Conservation (phyloP, 2,888 invertebrate genomes). For the Spatulosminthurus flaviceps region DNA sequence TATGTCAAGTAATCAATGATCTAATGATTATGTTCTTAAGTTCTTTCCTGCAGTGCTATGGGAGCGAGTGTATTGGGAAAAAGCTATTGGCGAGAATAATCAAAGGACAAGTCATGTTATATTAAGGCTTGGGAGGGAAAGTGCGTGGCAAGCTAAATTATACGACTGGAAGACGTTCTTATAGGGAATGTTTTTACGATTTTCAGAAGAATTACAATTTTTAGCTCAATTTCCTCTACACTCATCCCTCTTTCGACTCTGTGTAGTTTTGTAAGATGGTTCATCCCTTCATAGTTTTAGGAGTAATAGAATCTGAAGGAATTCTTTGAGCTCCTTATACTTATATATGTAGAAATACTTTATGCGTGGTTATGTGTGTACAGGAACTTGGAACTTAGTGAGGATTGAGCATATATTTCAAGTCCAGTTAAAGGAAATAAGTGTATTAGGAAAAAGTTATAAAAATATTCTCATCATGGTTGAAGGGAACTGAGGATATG, state of each 20-base stretch:
- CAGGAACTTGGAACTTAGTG: no score
- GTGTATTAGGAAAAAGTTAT: conserved; percentile 10
- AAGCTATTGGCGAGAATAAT: no score
- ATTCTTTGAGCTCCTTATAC: no score
- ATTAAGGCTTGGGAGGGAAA: no score
- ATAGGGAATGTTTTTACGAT: conserved; percentile 2
- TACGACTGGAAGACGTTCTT: neutral
- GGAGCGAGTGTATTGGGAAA: no score
- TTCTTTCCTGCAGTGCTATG: no score
- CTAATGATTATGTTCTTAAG: no score
- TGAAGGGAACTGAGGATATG: neutral
- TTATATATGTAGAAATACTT: no score
- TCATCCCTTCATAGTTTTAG: neutral
- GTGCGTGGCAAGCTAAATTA: neutral
- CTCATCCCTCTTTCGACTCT: neutral
- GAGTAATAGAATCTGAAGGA: no score
- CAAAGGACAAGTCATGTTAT: no score
- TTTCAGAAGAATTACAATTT: conserved; percentile 1
- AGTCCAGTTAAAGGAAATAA: neutral
- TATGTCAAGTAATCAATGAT: no score
- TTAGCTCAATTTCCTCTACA: neutral
- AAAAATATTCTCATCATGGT: conserved; percentile 3
- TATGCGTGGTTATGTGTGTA: no score
- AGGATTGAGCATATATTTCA: neutral
- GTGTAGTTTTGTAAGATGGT: neutral